Conservation (phyloP, 2,888 invertebrate species). For the Priocnemis perturbator region DNA sequence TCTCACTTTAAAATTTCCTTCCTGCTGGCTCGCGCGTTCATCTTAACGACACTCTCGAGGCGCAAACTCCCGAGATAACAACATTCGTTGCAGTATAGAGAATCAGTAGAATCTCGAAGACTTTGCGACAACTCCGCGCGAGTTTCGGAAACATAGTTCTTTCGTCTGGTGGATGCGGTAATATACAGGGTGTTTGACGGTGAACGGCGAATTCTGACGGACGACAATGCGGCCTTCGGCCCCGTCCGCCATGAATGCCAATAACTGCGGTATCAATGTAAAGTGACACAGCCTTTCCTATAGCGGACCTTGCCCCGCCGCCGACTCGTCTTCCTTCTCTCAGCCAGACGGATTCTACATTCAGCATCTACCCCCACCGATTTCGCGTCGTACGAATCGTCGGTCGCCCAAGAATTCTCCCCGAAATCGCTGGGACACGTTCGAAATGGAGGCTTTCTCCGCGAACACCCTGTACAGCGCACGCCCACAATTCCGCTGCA, state of each 20-base stretch:
- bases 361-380: background rate
- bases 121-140: constrained; percentile 23
- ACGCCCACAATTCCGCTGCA: background rate
- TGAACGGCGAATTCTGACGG: too few relatives aligned
- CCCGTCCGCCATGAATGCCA: too few relatives aligned
- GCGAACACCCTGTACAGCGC: too few relatives aligned
- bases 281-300: too few relatives aligned
- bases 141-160: constrained; percentile 21
- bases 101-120: constrained; percentile 27
- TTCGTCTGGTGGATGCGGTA: background rate
- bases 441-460: too few relatives aligned
- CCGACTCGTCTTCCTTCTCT: background rate
- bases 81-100: constrained; percentile 25
- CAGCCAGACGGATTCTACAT: background rate
- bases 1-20: constrained; percentile 32
- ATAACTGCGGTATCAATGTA: too few relatives aligned
- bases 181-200: too few relatives aligned
- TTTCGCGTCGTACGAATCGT: too few relatives aligned
- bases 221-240: too few relatives aligned
- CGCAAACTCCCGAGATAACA: constrained; percentile 35
- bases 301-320: too few relatives aligned
- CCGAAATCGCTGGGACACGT: too few relatives aligned
- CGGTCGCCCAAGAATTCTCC: too few relatives aligned
- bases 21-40: constrained; percentile 16
- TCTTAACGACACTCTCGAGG: constrained; percentile 31